Percentiles rank a stretch among this genome's conserved stretches.
These are phyloP conservation scores for Rhinichthys klamathensis DNA, from an alignment of 2,113 vertebrate species.

Conservation along the genomic window DNA sequence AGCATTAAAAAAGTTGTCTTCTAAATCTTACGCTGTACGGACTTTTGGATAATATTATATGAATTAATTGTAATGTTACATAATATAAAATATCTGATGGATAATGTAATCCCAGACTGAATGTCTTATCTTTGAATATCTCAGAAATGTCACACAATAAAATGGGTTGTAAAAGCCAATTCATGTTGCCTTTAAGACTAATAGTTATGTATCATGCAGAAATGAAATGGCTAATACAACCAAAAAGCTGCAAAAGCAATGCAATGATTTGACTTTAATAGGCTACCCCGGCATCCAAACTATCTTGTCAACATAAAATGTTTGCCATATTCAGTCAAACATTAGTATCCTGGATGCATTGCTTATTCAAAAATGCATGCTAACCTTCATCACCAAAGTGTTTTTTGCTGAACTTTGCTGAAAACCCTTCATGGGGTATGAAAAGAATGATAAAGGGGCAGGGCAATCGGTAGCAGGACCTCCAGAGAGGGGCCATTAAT, in stretches of 20 bases:
- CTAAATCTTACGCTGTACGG: not conserved
- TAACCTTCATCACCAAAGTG: conserved; percentile 19
- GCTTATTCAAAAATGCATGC: conserved; percentile 12
- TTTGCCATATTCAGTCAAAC: conserved; percentile 19
- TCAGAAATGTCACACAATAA: not conserved
- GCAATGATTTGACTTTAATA: not conserved
- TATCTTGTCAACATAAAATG: conserved; percentile 18
- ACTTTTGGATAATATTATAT: not conserved
- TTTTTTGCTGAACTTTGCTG: conserved; percentile 45
- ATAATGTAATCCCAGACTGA: not conserved
- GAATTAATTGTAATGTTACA: not conserved
- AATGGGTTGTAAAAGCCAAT: not conserved
- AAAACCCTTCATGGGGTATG: not conserved
- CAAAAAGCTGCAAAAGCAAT: not conserved
- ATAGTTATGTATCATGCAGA: not conserved
- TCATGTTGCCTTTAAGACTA: not conserved
- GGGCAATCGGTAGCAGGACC: conserved; percentile 52
- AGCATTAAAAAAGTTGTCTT: not conserved
- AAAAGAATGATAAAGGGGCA: conserved; percentile 55
- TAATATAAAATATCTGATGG: not conserved
- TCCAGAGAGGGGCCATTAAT: conserved; percentile 63
- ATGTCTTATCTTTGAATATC: not conserved
- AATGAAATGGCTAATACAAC: not conserved
- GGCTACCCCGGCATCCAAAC: not conserved
- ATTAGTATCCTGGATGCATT: conserved; percentile 10